Evolutionary conservation across 2,888 invertebrate species (phyloP), one percentile per base, ranked within the genome.

Genomic region (Morpho achilles): DNA sequence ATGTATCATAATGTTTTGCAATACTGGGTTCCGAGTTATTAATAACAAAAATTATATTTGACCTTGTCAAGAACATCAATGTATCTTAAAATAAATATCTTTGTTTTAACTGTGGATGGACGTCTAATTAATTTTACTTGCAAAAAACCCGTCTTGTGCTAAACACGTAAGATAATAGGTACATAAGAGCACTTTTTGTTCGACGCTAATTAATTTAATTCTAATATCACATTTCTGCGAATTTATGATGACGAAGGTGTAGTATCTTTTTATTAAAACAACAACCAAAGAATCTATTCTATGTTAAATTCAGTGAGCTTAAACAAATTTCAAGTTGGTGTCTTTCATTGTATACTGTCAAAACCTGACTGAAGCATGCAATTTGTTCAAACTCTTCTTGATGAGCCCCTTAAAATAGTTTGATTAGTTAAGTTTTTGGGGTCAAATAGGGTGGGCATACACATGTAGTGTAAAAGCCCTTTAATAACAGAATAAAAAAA

Each of bases 81-180:
- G 42, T 42, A 50, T 22, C 22, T 42, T 42, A 43, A 22, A 50
- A 50, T 43, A 43, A 22, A 50, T 42, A 50, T 23, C 50, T 50
- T 43, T 50, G 50, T 42, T 50, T 50, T 50, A 40, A 40, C 40
- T 41, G 22, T 57, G 32, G 48, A 16, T 53, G 72, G 54, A 63
- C 65, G 66, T 16, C 59, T 67, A 68, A 68, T 71, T 72, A 67
- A 78, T 78, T 63, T 70, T 58, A 53, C 7, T 23, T 43, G 61
- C 59, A 68, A 71, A 58, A 50, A 50, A 39, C 39, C n/a, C 8
- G 43, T 43, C 43, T 43, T 43, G 8, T 7, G 8, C 43, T n/a
- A 4, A 9, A 8, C 3, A 43, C 43, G 8, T 7, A 43, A 43
- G n/a, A 9, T 16, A 54, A 46, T 23, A 55, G 42, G 50, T 39